Evolutionary conservation across 2,888 invertebrate species (phyloP).

Genomic region (Tinea semifulvella): DNA sequence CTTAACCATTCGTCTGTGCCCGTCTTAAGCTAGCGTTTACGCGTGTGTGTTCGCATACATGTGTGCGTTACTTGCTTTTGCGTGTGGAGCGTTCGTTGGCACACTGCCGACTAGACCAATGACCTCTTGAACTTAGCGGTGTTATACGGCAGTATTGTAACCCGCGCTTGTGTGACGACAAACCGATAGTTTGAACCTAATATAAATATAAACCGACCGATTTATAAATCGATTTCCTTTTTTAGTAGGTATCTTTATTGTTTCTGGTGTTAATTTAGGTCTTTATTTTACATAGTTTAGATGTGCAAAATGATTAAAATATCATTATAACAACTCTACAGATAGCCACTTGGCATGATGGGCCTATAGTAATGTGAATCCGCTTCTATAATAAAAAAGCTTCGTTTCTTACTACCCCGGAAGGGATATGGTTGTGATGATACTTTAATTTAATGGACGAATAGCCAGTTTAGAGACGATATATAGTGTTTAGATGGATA

Average conservation of each 20-base stretch:
- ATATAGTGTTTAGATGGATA: too few species aligned
- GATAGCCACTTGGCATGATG: too few species aligned
- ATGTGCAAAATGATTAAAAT: too few species aligned
- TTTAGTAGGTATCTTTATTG: too few species aligned
- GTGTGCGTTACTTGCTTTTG: background rate
- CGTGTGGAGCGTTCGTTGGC: conserved; percentile 49
- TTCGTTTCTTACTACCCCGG: background rate
- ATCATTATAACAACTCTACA: too few species aligned
- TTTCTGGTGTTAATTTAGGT: too few species aligned
- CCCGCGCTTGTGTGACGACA: conserved; percentile 30
- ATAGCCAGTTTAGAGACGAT: too few species aligned
- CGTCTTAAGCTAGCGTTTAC: background rate
- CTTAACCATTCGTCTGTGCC: too few species aligned
- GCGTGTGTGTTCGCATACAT: background rate
- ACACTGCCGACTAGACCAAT: conserved; percentile 62
- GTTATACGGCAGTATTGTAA: conserved; percentile 33
- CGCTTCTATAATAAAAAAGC: background rate
- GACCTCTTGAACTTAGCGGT: conserved; percentile 52
- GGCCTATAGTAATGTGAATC: too few species aligned
- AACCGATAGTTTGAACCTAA: background rate
- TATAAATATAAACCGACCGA: background rate
- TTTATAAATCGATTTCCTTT: background rate
- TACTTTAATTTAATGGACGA: too few species aligned
- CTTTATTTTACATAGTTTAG: too few species aligned
- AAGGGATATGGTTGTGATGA: too few species aligned